Conservation (phyloP, 2,888 invertebrate genomes). For the Diarsia brunnea region DNA sequence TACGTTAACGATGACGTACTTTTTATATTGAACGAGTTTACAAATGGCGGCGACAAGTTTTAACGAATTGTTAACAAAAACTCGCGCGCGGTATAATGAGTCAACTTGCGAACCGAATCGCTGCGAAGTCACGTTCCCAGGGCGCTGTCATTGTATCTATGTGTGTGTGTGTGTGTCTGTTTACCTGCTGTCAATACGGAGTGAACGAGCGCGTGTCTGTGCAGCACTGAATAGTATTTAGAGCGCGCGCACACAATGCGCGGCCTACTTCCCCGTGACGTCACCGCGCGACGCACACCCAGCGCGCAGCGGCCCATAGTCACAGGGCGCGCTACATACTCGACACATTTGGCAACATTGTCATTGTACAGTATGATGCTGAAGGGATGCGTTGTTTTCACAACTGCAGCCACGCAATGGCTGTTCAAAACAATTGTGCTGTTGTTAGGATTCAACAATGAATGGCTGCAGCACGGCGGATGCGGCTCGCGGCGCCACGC, state of each 20-base stretch:
- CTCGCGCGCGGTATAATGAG: slow-evolving; percentile 41
- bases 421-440: neutral
- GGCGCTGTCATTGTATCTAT: slow-evolving; percentile 10
- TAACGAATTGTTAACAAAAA: slow-evolving; percentile 54
- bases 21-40: slow-evolving; percentile 50
- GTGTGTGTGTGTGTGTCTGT: slow-evolving; percentile 9
- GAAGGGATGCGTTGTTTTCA: neutral
- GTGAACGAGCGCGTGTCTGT: slow-evolving; percentile 15
- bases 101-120: slow-evolving; percentile 47
- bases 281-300: slow-evolving; percentile 6
- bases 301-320: neutral
- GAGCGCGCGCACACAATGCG: slow-evolving; percentile 41
- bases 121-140: slow-evolving; percentile 42
- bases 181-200: slow-evolving; percentile 28
- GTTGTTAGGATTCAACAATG: neutral
- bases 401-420: slow-evolving; percentile 4
- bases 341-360: neutral
- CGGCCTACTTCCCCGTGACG: slow-evolving; percentile 35
- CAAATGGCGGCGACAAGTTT: slow-evolving; percentile 44
- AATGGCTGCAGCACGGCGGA: neutral
- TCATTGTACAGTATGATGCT: neutral
- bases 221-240: slow-evolving; percentile 34
- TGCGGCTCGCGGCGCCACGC: neutral
- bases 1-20: slow-evolving; percentile 42
- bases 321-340: neutral